A percentile compares a stretch with the other conserved stretches of the same genome.
phyloP scores from a whole-genome alignment of 1,140 invertebrate species.

The Trichoplusia ni region DNA sequence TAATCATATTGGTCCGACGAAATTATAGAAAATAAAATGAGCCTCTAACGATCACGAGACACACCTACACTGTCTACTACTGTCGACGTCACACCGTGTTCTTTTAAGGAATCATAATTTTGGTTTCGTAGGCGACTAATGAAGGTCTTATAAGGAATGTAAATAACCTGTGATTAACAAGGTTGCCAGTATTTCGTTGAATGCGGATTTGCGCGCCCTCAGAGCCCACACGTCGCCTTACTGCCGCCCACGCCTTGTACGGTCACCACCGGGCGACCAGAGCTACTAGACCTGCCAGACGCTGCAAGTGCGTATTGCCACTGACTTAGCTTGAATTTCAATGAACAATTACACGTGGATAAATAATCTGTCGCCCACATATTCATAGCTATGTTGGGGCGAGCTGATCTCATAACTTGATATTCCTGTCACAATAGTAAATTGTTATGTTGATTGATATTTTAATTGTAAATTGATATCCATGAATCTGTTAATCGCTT shows the following conservation, averaged over 20 bases:
- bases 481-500: conserved; percentile 27
- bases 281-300: conserved; percentile 31
- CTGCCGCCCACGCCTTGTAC: conserved; percentile 49
- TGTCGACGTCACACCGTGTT: background rate
- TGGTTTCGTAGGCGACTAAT: conserved; percentile 19
- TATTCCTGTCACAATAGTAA: conserved; percentile 50
- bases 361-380: conserved; percentile 34
- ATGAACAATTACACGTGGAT: conserved; percentile 33
- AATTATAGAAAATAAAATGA: background rate
- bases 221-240: conserved; percentile 51
- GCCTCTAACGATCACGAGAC: background rate
- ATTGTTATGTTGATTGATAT: conserved; percentile 50
- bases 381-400: conserved; percentile 16
- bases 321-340: background rate
- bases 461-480: conserved; percentile 54
- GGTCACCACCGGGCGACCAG: conserved; percentile 45
- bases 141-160: conserved; percentile 23
- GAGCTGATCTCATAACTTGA: conserved; percentile 63
- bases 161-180: conserved; percentile 38
- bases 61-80: conserved; percentile 1
- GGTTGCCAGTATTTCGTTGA: conserved; percentile 48
- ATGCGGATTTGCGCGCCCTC: conserved; percentile 67
- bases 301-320: conserved; percentile 1
- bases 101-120: background rate
- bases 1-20: background rate